These are phyloP conservation scores for Tautogolabrus adspersus DNA, from an alignment of 2,113 vertebrate species.

Conservation along the genomic window DNA sequence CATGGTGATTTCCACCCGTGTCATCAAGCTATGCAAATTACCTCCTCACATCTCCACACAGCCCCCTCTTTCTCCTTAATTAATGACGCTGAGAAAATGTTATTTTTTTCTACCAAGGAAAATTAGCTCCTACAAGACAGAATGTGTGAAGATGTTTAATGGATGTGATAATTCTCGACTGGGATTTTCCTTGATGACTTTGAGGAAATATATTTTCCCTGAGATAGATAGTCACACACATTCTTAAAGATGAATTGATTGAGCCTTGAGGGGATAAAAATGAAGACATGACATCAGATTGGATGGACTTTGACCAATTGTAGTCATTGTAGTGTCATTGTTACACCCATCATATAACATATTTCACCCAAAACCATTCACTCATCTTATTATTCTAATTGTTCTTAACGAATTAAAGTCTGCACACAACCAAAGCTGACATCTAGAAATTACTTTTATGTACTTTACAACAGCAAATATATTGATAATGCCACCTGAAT, in stretches of 20 bases:
- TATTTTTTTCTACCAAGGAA: slow-evolving; percentile 54
- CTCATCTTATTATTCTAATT: not conserved
- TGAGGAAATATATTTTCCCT: slow-evolving; percentile 17
- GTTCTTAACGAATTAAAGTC: not conserved
- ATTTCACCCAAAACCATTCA: not conserved
- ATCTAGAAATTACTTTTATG: not conserved
- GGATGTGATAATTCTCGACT: slow-evolving; percentile 51
- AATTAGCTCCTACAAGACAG: slow-evolving; percentile 48
- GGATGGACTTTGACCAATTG: not conserved
- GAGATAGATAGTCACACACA: slow-evolving; percentile 9
- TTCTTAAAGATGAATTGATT: not conserved
- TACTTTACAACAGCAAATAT: not conserved
- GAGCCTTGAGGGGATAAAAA: not conserved
- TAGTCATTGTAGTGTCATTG: not conserved
- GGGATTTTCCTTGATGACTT: slow-evolving; percentile 43
- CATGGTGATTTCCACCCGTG: slow-evolving; percentile 69
- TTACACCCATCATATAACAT: not conserved
- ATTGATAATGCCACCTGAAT: not conserved
- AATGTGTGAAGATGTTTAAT: slow-evolving; percentile 58
- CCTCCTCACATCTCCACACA: slow-evolving; percentile 63
- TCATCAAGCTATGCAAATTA: slow-evolving; percentile 77
- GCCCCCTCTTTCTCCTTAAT: slow-evolving; percentile 63
- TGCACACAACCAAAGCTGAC: not conserved
- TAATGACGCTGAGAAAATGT: slow-evolving; percentile 69
- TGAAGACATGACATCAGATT: not conserved